Percentiles rank a stretch among this genome's conserved stretches.
Evolutionary conservation across 1,140 invertebrate genomes (phyloP).

Genomic region (Meloidogyne exigua): DNA sequence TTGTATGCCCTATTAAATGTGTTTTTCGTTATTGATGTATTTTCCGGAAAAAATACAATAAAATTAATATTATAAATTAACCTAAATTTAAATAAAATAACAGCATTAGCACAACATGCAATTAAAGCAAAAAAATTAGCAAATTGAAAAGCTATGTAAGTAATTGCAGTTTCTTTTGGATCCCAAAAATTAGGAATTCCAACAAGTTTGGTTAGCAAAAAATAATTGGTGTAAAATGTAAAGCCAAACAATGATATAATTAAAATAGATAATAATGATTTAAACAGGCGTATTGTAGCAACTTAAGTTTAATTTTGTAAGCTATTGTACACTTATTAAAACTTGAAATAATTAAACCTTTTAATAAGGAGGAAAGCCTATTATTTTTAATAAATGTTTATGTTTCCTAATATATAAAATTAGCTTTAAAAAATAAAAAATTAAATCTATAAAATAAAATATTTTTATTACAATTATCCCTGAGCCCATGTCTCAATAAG

Average conservation of each 20-base stretch:
- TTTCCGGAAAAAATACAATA: no score
- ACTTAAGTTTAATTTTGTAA: neutral
- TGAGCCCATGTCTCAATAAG: neutral
- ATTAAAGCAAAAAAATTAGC: neutral
- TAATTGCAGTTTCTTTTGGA: neutral
- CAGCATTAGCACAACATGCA: neutral
- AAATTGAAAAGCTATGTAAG: neutral
- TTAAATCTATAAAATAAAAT: neutral
- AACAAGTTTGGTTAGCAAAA: neutral
- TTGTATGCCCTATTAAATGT: no score
- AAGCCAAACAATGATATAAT: neutral
- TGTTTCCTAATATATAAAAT: no score
- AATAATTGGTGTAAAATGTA: neutral
- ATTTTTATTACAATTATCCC: neutral
- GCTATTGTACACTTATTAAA: no score
- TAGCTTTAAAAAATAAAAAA: neutral
- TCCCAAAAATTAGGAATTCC: conserved; percentile 2
- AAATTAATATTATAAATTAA: neutral
- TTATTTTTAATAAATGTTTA: no score
- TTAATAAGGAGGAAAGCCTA: no score
- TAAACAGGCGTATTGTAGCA: neutral
- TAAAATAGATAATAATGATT: neutral
- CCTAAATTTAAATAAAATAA: neutral
- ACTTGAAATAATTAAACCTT: no score
- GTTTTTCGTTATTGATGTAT: no score